Percentiles rank a stretch among this genome's conserved stretches.
These are phyloP conservation scores for Dascillus cervinus DNA, from an alignment of 2,888 invertebrate genomes.

Conservation along the genomic window DNA sequence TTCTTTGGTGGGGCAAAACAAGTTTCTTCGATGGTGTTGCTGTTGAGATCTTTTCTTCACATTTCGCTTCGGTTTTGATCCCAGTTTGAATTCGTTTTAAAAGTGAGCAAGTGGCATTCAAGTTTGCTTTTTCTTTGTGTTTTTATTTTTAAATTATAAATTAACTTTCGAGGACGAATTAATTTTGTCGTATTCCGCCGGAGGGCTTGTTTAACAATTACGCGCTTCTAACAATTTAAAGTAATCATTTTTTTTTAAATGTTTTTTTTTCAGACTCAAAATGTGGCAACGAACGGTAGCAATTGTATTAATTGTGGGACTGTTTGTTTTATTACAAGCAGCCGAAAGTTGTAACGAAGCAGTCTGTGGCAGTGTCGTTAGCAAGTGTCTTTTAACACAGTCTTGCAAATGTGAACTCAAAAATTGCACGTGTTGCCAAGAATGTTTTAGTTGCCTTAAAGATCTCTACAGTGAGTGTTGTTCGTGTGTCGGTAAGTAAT, in stretches of 20 bases:
- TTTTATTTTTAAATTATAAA: slow-evolving; percentile 16
- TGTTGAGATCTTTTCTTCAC: too few species aligned
- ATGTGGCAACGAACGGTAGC: slow-evolving; percentile 18
- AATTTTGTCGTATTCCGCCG: too few species aligned
- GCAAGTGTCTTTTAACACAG: slow-evolving; percentile 93
- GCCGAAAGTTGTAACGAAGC: slow-evolving; percentile 76
- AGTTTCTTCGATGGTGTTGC: too few species aligned
- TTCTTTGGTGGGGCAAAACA: too few species aligned
- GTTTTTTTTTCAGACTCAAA: slow-evolving; percentile 16
- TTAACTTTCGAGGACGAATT: too few species aligned
- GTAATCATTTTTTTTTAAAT: background rate
- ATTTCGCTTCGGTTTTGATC: too few species aligned
- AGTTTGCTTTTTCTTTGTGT: background rate
- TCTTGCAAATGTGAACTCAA: slow-evolving; percentile 92
- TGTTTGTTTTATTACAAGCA: slow-evolving; percentile 16
- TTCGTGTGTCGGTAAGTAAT: slow-evolving; percentile 86
- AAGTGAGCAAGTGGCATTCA: background rate
- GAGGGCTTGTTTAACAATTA: slow-evolving; percentile 20
- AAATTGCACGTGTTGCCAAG: slow-evolving; percentile 90
- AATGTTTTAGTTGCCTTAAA: slow-evolving; percentile 85
- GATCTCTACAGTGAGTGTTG: slow-evolving; percentile 90
- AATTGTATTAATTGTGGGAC: slow-evolving; percentile 9
- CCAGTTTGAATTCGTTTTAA: slow-evolving; percentile 1
- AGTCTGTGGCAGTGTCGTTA: slow-evolving; percentile 91
- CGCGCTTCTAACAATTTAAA: slow-evolving; percentile 14